Percentiles rank a stretch among this genome's conserved stretches.
phyloP scores from a whole-genome alignment of 2,113 vertebrate genomes.

The Brienomyrus longianalis region DNA sequence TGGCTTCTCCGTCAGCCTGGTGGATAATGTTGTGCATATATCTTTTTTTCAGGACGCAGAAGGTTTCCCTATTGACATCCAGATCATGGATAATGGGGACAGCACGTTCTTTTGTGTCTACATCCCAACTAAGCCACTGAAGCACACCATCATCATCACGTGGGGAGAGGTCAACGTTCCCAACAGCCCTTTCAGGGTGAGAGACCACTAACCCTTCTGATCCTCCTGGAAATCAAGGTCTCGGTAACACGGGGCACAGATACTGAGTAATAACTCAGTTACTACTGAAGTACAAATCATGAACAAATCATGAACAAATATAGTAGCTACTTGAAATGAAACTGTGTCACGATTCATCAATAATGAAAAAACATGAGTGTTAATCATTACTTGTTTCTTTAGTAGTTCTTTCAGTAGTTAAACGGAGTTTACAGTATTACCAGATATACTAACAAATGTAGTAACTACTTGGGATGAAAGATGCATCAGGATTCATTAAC shows the following conservation, averaged over 20 bases:
- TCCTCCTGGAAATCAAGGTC: neutral
- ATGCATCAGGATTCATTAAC: neutral
- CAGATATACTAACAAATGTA: neutral
- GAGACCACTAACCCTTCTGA: slow-evolving; percentile 19
- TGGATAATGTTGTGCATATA: neutral
- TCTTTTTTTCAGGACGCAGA: slow-evolving; percentile 70
- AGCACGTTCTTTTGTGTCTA: slow-evolving; percentile 81
- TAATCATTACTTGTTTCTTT: neutral
- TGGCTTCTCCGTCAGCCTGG: neutral
- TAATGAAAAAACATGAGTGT: neutral
- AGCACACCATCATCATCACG: slow-evolving; percentile 86
- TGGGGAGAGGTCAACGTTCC: slow-evolving; percentile 84
- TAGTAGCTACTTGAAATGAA: neutral
- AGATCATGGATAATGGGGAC: slow-evolving; percentile 78
- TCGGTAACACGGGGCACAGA: neutral
- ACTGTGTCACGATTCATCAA: neutral
- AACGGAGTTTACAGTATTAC: neutral
- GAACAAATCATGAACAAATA: neutral
- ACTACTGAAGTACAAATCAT: neutral
- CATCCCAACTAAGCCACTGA: slow-evolving; percentile 83
- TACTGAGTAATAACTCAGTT: neutral
- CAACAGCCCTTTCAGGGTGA: slow-evolving; percentile 85
- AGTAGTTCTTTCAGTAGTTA: neutral
- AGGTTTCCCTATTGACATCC: slow-evolving; percentile 80
- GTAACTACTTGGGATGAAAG: neutral